Percentiles rank a stretch among this genome's conserved stretches.
phyloP scores from a whole-genome alignment of 2,797 vertebrate species.

The Typhlichthys subterraneus region DNA sequence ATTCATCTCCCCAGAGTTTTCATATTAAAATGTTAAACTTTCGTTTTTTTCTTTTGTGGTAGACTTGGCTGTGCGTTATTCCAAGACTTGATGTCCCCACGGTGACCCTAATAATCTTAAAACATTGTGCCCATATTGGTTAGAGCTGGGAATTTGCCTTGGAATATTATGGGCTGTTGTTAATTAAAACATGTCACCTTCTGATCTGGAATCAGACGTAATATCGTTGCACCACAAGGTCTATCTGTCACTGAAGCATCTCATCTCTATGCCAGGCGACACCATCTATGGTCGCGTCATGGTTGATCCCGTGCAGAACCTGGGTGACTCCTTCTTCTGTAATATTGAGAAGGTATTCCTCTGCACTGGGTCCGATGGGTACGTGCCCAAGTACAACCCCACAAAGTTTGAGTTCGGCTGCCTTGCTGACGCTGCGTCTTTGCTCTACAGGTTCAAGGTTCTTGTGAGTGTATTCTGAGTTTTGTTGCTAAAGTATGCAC shows the following conservation, averaged over 20 bases:
- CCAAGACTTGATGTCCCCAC: too few relatives aligned
- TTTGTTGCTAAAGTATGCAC: not conserved
- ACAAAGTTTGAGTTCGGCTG: constrained; percentile 89
- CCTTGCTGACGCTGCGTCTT: constrained; percentile 88
- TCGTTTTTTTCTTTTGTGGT: too few relatives aligned
- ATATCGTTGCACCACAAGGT: too few relatives aligned
- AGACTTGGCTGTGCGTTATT: too few relatives aligned
- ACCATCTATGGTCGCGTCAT: constrained; percentile 90
- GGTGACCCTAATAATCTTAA: too few relatives aligned
- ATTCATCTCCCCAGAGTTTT: too few relatives aligned
- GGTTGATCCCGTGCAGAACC: constrained; percentile 96
- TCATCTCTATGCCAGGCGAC: constrained; percentile 77
- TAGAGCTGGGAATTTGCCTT: too few relatives aligned
- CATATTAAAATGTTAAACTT: too few relatives aligned
- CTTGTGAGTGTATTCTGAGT: constrained; percentile 78
- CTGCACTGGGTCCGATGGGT: constrained; percentile 92
- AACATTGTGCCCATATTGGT: too few relatives aligned
- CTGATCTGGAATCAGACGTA: too few relatives aligned
- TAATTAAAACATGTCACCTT: too few relatives aligned
- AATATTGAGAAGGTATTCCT: constrained; percentile 96
- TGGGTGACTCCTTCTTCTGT: constrained; percentile 92
- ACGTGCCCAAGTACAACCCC: constrained; percentile 92
- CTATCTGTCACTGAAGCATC: not conserved
- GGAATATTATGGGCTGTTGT: too few relatives aligned
- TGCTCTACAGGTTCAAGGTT: constrained; percentile 92